Conservation (phyloP, 2,113 vertebrate species). For the Myiozetetes cayanensis region DNA sequence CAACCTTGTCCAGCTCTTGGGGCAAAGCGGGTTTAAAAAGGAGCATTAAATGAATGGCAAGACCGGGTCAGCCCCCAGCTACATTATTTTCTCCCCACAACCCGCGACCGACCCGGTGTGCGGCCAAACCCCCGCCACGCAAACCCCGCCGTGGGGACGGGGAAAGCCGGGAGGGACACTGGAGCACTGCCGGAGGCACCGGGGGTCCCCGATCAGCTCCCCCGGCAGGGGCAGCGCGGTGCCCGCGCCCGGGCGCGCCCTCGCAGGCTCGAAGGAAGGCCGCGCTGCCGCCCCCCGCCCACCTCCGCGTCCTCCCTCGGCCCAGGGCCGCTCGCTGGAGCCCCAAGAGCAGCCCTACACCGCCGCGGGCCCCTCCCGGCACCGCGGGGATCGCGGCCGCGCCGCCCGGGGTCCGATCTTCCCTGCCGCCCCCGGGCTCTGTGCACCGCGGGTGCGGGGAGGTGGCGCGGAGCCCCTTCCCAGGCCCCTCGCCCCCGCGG, state of each 20-base stretch:
- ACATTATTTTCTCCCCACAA: accelerated
- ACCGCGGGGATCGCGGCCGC: not conserved
- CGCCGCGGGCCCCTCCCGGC: not conserved
- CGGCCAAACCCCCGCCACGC: not conserved
- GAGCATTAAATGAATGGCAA: accelerated
- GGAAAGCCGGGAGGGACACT: not conserved
- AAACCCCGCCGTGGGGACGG: accelerated
- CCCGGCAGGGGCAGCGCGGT: no score
- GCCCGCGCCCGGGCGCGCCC: not conserved
- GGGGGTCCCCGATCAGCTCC: not conserved
- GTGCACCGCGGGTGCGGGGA: accelerated
- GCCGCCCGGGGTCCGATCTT: not conserved
- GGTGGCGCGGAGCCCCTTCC: not conserved
- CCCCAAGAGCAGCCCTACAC: not conserved
- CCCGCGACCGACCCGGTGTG: not conserved
- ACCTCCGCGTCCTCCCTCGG: not conserved
- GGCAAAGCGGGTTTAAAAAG: not conserved
- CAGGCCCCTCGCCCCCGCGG: accelerated
- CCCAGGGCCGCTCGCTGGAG: not conserved
- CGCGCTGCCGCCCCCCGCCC: not conserved
- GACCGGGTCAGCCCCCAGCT: not conserved
- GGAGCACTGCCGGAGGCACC: accelerated
- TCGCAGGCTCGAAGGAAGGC: not conserved
- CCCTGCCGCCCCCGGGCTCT: no score
- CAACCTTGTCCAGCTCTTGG: no score